Conservation (phyloP, 2,113 vertebrate species). For the Semnopithecus entellus region DNA sequence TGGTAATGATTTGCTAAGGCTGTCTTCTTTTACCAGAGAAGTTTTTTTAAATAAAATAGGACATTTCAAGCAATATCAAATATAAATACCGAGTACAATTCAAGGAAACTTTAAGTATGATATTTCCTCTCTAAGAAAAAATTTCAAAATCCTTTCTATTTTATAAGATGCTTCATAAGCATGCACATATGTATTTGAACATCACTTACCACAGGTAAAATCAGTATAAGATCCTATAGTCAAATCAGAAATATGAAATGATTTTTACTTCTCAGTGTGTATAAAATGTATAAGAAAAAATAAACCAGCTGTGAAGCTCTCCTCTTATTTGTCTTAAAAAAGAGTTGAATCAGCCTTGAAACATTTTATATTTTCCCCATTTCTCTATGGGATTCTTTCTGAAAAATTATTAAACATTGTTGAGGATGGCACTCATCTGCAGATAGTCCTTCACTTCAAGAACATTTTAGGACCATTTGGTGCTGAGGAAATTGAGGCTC, state of each 20-base stretch:
- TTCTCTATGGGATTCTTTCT: background rate
- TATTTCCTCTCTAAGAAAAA: background rate
- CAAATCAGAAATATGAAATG: conserved; percentile 28
- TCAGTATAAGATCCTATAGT: background rate
- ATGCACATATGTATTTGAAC: background rate
- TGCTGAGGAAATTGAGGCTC: background rate
- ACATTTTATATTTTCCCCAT: background rate
- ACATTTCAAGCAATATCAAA: background rate
- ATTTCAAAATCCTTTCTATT: background rate
- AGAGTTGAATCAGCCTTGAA: background rate
- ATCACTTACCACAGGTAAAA: background rate
- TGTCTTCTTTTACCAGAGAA: background rate
- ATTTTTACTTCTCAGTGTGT: background rate
- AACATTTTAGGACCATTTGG: background rate
- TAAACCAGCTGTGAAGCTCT: background rate
- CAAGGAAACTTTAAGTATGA: conserved; percentile 1
- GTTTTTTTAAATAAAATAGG: background rate
- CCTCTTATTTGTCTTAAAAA: background rate
- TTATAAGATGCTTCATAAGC: background rate
- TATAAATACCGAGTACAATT: background rate
- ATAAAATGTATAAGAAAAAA: background rate
- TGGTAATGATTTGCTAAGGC: background rate
- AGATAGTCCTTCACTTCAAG: background rate
- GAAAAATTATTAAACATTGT: background rate
- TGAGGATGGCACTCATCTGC: background rate